These are phyloP conservation scores for Xiphorhynchus elegans DNA, from an alignment of 2,113 vertebrate genomes.

Conservation along the genomic window DNA sequence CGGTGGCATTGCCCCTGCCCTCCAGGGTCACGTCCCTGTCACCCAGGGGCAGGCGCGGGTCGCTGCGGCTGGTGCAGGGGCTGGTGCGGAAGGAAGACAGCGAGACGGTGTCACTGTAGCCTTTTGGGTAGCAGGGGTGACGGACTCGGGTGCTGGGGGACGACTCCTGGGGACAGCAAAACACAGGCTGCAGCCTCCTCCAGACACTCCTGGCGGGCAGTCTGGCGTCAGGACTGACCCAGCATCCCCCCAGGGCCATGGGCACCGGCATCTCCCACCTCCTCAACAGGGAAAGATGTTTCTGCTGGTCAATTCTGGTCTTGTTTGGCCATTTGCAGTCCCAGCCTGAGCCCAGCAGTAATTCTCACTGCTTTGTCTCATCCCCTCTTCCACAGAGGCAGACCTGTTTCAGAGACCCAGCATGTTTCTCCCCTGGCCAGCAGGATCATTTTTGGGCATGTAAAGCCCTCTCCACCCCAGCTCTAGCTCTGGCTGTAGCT, in stretches of 20 bases:
- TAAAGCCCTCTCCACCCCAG: background rate
- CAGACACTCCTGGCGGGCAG: background rate
- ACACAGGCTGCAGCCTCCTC: background rate
- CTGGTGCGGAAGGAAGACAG: slow-evolving; percentile 58
- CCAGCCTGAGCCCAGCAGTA: background rate
- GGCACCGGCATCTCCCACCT: background rate
- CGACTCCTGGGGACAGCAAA: background rate
- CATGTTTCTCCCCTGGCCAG: background rate
- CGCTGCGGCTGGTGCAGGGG: slow-evolving; percentile 46
- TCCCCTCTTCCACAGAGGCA: background rate
- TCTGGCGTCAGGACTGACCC: fast-evolving
- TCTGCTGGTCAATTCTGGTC: background rate
- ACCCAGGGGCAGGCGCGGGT: fast-evolving
- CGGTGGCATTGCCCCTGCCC: slow-evolving; percentile 55
- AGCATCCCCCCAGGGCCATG: fast-evolving
- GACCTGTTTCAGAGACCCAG: background rate
- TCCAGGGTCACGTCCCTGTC: slow-evolving; percentile 37
- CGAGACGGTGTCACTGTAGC: slow-evolving; percentile 29
- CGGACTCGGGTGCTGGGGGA: background rate
- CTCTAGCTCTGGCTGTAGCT: background rate
- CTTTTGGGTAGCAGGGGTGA: slow-evolving; percentile 78
- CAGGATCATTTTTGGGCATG: background rate
- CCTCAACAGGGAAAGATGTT: background rate
- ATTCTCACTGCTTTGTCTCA: background rate
- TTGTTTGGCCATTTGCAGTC: background rate